Evolutionary conservation across 2,797 vertebrate genomes (phyloP).

Genomic region (Peromyscus attwateri): DNA sequence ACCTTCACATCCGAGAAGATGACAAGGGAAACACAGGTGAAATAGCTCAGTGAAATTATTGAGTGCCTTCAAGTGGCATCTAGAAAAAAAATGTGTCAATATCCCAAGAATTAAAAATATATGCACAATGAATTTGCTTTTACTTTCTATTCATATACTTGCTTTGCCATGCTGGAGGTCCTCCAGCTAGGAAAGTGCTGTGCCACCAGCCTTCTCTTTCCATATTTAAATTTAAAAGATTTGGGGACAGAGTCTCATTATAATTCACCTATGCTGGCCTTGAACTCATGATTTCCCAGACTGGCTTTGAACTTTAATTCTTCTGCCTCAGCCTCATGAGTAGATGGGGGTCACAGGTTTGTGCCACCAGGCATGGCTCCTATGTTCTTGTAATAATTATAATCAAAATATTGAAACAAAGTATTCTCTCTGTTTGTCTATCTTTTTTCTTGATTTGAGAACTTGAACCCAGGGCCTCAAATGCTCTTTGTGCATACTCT

Average conservation of each 20-base stretch:
- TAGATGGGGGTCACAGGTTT: not conserved
- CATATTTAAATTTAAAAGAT: not conserved
- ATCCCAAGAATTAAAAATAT: constrained; percentile 22
- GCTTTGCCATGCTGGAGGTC: not conserved
- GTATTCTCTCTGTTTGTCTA: not conserved
- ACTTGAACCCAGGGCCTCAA: not conserved
- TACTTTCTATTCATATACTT: not conserved
- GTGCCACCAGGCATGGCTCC: not conserved
- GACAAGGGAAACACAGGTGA: constrained; percentile 95
- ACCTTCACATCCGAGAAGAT: constrained; percentile 94
- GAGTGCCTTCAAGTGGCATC: constrained; percentile 37
- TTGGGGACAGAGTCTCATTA: not conserved
- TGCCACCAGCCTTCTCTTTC: not conserved
- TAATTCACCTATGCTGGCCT: not conserved
- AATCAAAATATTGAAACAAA: constrained; percentile 46
- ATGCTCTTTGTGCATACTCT: not conserved
- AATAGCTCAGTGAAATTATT: constrained; percentile 15
- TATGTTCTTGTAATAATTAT: not conserved
- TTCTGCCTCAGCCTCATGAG: not conserved
- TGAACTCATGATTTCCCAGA: not conserved
- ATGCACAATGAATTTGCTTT: constrained; percentile 59
- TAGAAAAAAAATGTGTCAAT: not conserved
- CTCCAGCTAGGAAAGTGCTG: not conserved
- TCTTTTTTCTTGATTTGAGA: not conserved
- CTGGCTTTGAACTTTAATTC: not conserved